These are phyloP conservation scores for Anableps anableps DNA, from an alignment of 2,797 vertebrate species.

Conservation along the genomic window DNA sequence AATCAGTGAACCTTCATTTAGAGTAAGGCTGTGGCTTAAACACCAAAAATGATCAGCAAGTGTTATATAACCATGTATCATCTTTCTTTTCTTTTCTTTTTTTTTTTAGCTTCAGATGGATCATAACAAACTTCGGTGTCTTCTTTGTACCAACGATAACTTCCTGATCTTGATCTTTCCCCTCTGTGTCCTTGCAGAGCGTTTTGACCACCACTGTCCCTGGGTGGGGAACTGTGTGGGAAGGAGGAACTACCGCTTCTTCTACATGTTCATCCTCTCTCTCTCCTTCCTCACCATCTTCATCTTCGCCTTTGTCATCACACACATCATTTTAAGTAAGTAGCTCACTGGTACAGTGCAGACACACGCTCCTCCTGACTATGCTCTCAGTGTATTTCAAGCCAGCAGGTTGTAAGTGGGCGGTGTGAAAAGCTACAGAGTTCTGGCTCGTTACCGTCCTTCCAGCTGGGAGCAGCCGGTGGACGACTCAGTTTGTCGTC, in stretches of 20 bases:
- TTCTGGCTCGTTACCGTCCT: conserved; percentile 62
- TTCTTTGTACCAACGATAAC: conserved; percentile 17
- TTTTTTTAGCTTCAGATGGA: neutral
- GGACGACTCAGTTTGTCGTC: conserved; percentile 25
- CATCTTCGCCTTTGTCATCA: conserved; percentile 98
- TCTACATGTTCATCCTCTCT: conserved; percentile 99
- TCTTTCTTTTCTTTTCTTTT: neutral
- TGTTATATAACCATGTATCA: neutral
- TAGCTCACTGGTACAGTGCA: conserved; percentile 56
- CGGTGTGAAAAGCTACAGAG: conserved; percentile 61
- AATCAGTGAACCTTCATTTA: neutral
- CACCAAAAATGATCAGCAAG: conserved; percentile 7
- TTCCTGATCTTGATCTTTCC: conserved; percentile 10
- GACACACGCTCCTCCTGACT: conserved; percentile 22
- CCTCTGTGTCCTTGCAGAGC: conserved; percentile 82
- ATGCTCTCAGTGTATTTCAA: conserved; percentile 47
- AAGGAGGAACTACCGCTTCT: conserved; percentile 99
- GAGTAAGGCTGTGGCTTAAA: neutral
- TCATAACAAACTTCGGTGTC: neutral
- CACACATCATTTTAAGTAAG: conserved; percentile 98
- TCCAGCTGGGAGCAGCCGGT: conserved; percentile 62
- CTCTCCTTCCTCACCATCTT: conserved; percentile 99
- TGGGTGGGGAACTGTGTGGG: conserved; percentile 99
- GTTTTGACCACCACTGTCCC: conserved; percentile 99
- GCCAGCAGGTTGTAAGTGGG: conserved; percentile 73